Evolutionary conservation across 2,888 invertebrate species (phyloP).

Genomic region (Apodemia arnacis): DNA sequence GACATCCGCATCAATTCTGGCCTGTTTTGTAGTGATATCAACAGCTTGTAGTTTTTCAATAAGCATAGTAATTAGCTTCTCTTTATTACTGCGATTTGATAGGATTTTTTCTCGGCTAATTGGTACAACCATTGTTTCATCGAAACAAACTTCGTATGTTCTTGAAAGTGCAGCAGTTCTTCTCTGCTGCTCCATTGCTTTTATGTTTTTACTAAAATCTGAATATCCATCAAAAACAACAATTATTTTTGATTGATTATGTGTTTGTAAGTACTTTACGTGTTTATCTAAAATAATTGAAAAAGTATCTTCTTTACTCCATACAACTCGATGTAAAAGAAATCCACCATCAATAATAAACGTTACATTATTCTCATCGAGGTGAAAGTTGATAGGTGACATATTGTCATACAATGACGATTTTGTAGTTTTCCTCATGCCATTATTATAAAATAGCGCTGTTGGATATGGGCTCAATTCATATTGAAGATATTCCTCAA

Average conservation of each 20-base stretch:
- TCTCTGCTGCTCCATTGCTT: slow-evolving; percentile 88
- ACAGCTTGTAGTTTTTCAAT: slow-evolving; percentile 86
- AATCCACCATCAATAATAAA: slow-evolving; percentile 80
- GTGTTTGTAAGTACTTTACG: slow-evolving; percentile 79
- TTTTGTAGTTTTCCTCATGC: slow-evolving; percentile 84
- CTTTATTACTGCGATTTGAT: slow-evolving; percentile 62
- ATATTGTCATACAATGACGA: slow-evolving; percentile 81
- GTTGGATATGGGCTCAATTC: slow-evolving; percentile 81
- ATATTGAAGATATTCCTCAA: slow-evolving; percentile 79
- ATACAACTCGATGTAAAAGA: slow-evolving; percentile 87
- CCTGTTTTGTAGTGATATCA: slow-evolving; percentile 87
- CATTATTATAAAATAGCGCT: slow-evolving; percentile 79
- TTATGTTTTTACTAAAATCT: slow-evolving; percentile 87
- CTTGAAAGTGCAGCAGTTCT: slow-evolving; percentile 88
- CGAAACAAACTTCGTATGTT: slow-evolving; percentile 88
- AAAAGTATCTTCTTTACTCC: slow-evolving; percentile 73
- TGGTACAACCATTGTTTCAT: slow-evolving; percentile 84
- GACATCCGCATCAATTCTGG: slow-evolving; percentile 88
- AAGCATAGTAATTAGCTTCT: slow-evolving; percentile 85
- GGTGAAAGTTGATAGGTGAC: slow-evolving; percentile 51
- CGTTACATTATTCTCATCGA: slow-evolving; percentile 76
- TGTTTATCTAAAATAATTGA: slow-evolving; percentile 77
- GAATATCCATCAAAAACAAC: slow-evolving; percentile 87
- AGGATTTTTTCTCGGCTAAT: slow-evolving; percentile 74
- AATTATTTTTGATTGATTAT: slow-evolving; percentile 84